phyloP scores from a whole-genome alignment of 2,888 invertebrate genomes.

The Odontocolon sp. region DNA sequence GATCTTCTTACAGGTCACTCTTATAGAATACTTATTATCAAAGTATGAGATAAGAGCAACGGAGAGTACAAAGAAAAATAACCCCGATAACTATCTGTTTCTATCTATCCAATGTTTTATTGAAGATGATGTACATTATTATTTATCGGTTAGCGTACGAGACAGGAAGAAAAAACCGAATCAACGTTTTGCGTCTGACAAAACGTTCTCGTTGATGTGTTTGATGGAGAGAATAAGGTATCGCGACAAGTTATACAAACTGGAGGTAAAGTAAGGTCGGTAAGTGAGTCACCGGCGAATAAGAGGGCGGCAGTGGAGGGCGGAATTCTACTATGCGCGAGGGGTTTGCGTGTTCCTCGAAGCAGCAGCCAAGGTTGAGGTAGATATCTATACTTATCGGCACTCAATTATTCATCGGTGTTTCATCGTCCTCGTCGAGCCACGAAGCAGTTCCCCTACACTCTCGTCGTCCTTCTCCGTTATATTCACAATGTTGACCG shows the following conservation, averaged over 20 bases:
- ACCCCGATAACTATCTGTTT: not conserved
- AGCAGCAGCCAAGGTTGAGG: conserved; percentile 3
- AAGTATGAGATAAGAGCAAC: too few species aligned
- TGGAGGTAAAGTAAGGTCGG: conserved; percentile 34
- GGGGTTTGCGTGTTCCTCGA: conserved; percentile 54
- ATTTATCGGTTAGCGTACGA: conserved; percentile 3
- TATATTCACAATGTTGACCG: conserved; percentile 34
- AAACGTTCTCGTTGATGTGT: conserved; percentile 28
- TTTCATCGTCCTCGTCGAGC: conserved; percentile 56
- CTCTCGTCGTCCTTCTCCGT: conserved; percentile 26
- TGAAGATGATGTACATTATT: conserved; percentile 1
- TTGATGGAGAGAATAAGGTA: conserved; percentile 26
- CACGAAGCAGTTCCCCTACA: conserved; percentile 3
- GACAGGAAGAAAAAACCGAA: not conserved
- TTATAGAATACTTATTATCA: too few species aligned
- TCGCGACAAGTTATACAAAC: conserved; percentile 21
- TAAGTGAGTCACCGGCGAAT: conserved; percentile 54
- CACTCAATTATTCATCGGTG: conserved; percentile 68
- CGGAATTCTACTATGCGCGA: not conserved
- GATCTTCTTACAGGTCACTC: too few species aligned
- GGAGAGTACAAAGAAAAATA: not conserved
- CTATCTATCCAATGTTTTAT: not conserved
- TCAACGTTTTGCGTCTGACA: conserved; percentile 21
- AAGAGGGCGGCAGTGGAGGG: conserved; percentile 8
- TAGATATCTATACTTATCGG: conserved; percentile 63